Evolutionary conservation across 2,888 invertebrate genomes (phyloP).

Genomic region (Thera obeliscata): DNA sequence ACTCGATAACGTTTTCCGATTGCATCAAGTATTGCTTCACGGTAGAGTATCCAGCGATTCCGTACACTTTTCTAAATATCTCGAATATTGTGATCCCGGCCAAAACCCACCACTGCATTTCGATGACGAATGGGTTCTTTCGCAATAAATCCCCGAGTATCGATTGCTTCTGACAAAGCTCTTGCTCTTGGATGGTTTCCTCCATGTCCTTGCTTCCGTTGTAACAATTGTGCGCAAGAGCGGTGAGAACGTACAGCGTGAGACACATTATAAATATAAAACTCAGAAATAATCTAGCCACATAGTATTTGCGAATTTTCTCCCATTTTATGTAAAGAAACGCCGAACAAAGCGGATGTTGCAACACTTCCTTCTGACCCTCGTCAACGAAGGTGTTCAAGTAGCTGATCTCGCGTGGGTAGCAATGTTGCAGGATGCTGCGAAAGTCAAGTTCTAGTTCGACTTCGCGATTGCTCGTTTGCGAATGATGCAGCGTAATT

Average conservation of each 20-base stretch:
- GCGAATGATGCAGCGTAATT: conserved; percentile 90
- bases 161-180: conserved; percentile 91
- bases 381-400: conserved; percentile 94
- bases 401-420: conserved; percentile 93
- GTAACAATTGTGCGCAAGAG: conserved; percentile 93
- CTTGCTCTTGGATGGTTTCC: conserved; percentile 88
- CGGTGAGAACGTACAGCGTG: conserved; percentile 92
- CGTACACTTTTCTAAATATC: conserved; percentile 91
- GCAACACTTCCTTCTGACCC: conserved; percentile 93
- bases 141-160: conserved; percentile 90
- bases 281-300: conserved; percentile 90
- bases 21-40: conserved; percentile 93
- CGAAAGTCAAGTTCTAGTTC: conserved; percentile 93
- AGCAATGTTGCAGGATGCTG: conserved; percentile 91
- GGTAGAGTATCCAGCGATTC: conserved; percentile 92
- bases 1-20: conserved; percentile 93
- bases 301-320: conserved; percentile 94
- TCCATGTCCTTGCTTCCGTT: conserved; percentile 91
- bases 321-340: conserved; percentile 96
- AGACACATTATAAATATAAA: conserved; percentile 91
- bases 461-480: conserved; percentile 91
- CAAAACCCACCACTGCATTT: conserved; percentile 93
- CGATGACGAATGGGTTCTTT: conserved; percentile 90
- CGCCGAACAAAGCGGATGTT: conserved; percentile 94
- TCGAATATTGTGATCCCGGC: conserved; percentile 92